Evolutionary conservation across 2,888 invertebrate genomes (phyloP).

Genomic region (Eupithecia pulchellata): DNA sequence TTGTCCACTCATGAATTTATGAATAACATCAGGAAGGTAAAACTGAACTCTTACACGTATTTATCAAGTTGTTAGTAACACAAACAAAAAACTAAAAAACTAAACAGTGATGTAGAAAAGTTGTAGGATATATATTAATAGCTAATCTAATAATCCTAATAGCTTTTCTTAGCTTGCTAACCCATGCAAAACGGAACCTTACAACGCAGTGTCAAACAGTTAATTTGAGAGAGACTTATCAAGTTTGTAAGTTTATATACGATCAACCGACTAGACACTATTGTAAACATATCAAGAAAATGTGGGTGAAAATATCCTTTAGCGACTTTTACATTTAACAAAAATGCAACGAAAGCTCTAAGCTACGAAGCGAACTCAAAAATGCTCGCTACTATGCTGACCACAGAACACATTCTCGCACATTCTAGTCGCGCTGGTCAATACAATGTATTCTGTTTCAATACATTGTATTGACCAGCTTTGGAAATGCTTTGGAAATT

Average conservation of each 20-base stretch:
- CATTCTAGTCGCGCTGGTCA: background rate
- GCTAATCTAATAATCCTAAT: too few relatives aligned
- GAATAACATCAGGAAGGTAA: background rate
- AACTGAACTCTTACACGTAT: background rate
- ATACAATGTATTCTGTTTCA: background rate
- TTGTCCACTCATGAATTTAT: conserved; percentile 8
- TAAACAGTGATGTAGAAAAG: background rate
- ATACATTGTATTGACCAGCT: too few relatives aligned
- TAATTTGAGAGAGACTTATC: background rate
- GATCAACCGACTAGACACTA: background rate
- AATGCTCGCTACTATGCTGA: background rate
- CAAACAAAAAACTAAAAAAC: background rate
- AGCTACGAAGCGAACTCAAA: background rate
- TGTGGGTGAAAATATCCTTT: background rate
- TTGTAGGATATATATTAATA: too few relatives aligned
- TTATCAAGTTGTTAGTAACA: background rate
- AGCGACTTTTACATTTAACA: background rate
- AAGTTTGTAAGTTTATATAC: background rate
- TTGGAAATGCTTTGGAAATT: background rate
- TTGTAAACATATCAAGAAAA: background rate
- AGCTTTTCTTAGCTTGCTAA: too few relatives aligned
- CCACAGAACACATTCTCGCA: background rate
- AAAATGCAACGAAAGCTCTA: background rate
- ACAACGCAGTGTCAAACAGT: too few relatives aligned
- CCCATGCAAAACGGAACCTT: too few relatives aligned